A percentile compares a stretch with the other conserved stretches of the same genome.
Evolutionary conservation across 37 sponge, comb jelly and placozoan species (phyloP).

Genomic region (Beroe forskalii): DNA sequence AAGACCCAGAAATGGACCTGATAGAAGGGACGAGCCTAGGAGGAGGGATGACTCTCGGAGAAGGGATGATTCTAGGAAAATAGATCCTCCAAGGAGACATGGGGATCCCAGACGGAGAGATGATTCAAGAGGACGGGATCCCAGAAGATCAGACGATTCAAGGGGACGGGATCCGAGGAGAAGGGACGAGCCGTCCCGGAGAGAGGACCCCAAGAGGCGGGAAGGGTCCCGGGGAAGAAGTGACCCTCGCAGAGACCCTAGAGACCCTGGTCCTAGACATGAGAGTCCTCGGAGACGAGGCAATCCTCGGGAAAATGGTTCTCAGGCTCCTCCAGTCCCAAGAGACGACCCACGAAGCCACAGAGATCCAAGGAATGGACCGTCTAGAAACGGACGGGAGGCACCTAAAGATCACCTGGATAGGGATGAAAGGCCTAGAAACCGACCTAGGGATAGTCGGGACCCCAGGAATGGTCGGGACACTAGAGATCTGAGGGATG

Average conservation of each 20-base stretch:
- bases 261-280: too few relatives aligned
- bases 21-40: conserved; percentile 20
- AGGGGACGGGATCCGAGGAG: neutral
- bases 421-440: too few relatives aligned
- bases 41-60: neutral
- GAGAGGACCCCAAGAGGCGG: neutral
- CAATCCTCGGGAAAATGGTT: neutral
- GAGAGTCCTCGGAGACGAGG: too few relatives aligned
- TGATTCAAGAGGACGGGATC: neutral
- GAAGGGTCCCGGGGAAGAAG: neutral
- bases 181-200: neutral
- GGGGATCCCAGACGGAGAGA: neutral
- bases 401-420: too few relatives aligned
- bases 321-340: neutral
- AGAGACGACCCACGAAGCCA: neutral
- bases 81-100: neutral
- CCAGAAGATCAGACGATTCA: neutral
- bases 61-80: neutral
- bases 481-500: neutral
- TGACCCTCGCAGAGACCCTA: neutral
- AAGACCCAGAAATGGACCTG: neutral
- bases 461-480: neutral
- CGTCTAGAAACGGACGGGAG: too few relatives aligned
- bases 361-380: too few relatives aligned
- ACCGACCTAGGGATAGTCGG: neutral